phyloP scores from a whole-genome alignment of 2,888 invertebrate species.

The Ormyrus thymus region DNA sequence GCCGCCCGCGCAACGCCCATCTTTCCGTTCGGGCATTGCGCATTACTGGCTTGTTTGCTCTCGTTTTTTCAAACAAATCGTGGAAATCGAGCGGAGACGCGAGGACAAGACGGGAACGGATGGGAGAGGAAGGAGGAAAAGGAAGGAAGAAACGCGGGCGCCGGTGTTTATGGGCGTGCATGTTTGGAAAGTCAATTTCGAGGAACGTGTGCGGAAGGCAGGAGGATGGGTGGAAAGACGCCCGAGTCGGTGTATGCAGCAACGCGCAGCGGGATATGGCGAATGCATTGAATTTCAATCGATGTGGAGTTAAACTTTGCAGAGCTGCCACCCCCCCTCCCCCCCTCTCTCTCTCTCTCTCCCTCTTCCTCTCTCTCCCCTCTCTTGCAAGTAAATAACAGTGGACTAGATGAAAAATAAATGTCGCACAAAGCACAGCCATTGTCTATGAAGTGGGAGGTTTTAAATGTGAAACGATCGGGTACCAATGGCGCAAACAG shows the following conservation, averaged over 20 bases:
- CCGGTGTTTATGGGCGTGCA: constrained; percentile 14
- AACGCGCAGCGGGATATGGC: neutral
- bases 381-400: neutral
- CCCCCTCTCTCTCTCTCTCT: neutral
- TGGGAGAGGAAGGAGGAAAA: neutral
- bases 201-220: neutral
- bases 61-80: constrained; percentile 1
- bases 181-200: constrained; percentile 14
- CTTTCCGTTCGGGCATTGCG: neutral
- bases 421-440: neutral
- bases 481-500: no score
- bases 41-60: neutral
- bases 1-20: no score
- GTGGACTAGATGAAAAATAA: constrained; percentile 24
- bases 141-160: neutral
- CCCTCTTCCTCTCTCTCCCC: constrained; percentile 6
- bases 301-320: neutral
- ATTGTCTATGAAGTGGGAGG: neutral
- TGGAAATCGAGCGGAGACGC: neutral
- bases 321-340: no score
- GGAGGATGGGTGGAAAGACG: neutral
- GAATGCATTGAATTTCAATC: constrained; percentile 33
- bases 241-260: neutral
- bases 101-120: neutral
- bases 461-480: neutral